Base-by-base conservation (phyloP, 1,140 invertebrate genomes). In the Drosophila asahinai region DNA sequence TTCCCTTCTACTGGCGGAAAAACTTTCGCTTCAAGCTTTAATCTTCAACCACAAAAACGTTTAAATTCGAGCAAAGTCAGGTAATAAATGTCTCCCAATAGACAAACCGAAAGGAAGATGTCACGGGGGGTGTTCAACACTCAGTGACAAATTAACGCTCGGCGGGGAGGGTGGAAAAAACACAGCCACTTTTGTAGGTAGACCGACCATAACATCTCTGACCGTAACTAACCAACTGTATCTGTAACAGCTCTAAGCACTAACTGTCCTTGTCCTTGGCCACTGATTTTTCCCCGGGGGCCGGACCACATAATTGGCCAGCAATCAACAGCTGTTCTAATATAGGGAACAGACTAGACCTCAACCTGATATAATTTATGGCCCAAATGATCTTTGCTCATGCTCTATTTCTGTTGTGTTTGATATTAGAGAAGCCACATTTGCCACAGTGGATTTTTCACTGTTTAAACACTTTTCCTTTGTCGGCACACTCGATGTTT, bases 31-130 rank as follows among this genome's bases (percentile, higher is more conserved):
- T 33, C 62, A 33, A 81, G 84, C 84, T 90, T 89, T 86, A 90
- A 89, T 84, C 58, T 68, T 43, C 11, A 30, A 40, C 47, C 74
- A 59, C 48, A 52, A 77, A 61, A 73, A 52, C 71, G 68, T 61
- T 74, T 68, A 64, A 90, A 81, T 90, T 80, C 74, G 65, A 77
- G 81, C 70, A 25, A 66, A 40, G 75, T 59, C 71, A 81, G 76
- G 79, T 90, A 90, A 90, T 66, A 90, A 90, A 90, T 90, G 86
- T 90, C 72, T 90, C 86, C 86, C 86, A 65, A 57, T 45, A 90
- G 82, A 66, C 38, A 47, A n/a, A 12, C 30, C 64, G 25, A 67
- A 72, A 72, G 57, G 47, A 75, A 79, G 82, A 86, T 81, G 82
- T 79, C 55, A 47, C 49, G 8, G 40, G 51, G 49, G 22, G 47